Evolutionary conservation across 2,888 invertebrate species (phyloP).

Genomic region (Eretmocerus hayati): DNA sequence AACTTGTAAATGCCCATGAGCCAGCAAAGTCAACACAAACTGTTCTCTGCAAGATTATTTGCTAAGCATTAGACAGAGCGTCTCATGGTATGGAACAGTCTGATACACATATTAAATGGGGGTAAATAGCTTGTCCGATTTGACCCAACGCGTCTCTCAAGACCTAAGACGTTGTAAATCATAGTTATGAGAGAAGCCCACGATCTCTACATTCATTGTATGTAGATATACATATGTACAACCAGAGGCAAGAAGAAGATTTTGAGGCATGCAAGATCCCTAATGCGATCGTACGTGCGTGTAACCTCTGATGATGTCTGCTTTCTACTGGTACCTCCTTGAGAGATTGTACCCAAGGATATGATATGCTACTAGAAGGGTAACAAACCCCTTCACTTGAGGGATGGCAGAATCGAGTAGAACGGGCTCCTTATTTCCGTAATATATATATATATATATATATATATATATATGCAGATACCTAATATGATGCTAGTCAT

Average conservation of each 20-base stretch:
- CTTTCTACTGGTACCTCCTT: too few relatives aligned
- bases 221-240: too few relatives aligned
- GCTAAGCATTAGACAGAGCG: conserved; percentile 16
- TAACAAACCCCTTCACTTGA: conserved; percentile 16
- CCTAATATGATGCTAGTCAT: not conserved
- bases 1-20: too few relatives aligned
- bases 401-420: conserved; percentile 3
- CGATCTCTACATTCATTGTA: conserved; percentile 14
- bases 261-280: not conserved
- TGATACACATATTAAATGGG: conserved; percentile 19
- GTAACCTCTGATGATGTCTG: conserved; percentile 28
- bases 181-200: conserved; percentile 33
- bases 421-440: conserved; percentile 20
- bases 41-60: conserved; percentile 21
- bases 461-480: not conserved
- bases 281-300: conserved; percentile 42
- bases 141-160: not conserved
- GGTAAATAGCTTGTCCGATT: not conserved
- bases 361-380: not conserved
- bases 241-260: not conserved
- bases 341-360: conserved; percentile 13
- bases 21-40: too few relatives aligned
- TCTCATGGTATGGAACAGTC: conserved; percentile 16
- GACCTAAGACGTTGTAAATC: conserved; percentile 45
- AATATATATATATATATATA: too few relatives aligned